Evolutionary conservation across 2,113 vertebrate genomes (phyloP).

Genomic region (Fregata magnificens): DNA sequence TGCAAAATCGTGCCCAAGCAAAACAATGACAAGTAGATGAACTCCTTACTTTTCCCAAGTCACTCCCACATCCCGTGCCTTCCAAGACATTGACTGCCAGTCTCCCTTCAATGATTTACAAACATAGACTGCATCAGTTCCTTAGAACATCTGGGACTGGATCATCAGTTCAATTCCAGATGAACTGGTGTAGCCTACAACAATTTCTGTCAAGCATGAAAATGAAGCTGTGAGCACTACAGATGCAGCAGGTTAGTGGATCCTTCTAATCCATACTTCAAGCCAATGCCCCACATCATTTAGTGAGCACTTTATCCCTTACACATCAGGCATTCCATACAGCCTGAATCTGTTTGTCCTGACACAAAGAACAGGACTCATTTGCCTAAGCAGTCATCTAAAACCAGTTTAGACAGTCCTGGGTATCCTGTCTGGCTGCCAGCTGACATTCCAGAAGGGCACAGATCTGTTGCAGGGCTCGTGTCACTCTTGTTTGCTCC

Average conservation of each 20-base stretch:
- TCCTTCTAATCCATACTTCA: slow-evolving; percentile 35
- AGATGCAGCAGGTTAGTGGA: neutral
- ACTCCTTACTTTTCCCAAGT: neutral
- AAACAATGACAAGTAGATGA: neutral
- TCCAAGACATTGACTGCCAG: neutral
- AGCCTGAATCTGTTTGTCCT: neutral
- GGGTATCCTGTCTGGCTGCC: neutral
- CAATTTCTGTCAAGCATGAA: neutral
- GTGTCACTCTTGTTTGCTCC: rapidly evolving
- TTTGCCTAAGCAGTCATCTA: neutral
- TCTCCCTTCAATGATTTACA: neutral
- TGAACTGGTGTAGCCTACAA: neutral
- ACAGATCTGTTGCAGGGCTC: neutral
- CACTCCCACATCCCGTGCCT: neutral
- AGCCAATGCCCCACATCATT: neutral
- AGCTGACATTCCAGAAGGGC: neutral
- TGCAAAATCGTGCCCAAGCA: neutral
- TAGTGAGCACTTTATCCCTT: neutral
- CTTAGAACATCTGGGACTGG: neutral
- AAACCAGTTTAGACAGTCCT: neutral
- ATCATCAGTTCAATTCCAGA: neutral
- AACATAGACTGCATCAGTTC: neutral
- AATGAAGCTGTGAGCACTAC: neutral
- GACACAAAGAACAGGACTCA: neutral
- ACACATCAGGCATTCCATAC: neutral